Percentiles rank a stretch among this genome's conserved stretches.
phyloP scores from a whole-genome alignment of 2,113 vertebrate species.

The Notarius lentiginosus region DNA sequence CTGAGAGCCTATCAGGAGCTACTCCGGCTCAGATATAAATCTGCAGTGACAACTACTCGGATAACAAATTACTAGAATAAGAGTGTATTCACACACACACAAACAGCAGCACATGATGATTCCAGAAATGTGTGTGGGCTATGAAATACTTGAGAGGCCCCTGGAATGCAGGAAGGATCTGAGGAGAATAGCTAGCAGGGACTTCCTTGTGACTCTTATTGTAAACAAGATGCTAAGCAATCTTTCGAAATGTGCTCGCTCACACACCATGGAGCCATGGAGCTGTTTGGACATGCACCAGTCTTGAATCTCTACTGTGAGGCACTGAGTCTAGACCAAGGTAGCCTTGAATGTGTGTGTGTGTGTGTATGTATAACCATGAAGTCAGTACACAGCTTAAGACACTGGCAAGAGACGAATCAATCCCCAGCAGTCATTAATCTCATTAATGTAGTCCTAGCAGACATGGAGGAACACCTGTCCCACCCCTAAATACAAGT shows the following conservation, averaged over 20 bases:
- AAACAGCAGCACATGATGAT: conserved; percentile 55
- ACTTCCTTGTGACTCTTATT: conserved; percentile 56
- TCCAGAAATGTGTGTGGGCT: conserved; percentile 61
- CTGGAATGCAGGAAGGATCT: conserved; percentile 72
- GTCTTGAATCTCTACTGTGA: conserved; percentile 20
- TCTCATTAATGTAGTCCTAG: conserved; percentile 44
- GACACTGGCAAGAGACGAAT: conserved; percentile 46
- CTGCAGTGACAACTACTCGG: conserved; percentile 8
- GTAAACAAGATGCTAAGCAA: conserved; percentile 49
- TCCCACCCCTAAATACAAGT: conserved; percentile 17
- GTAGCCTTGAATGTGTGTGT: conserved; percentile 1
- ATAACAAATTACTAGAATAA: conserved; percentile 12
- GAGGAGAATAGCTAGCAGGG: conserved; percentile 59
- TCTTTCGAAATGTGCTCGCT: conserved; percentile 28
- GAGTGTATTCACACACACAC: conserved; percentile 4
- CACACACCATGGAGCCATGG: background rate
- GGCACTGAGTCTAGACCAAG: background rate
- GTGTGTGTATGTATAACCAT: background rate
- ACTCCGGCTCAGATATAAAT: background rate
- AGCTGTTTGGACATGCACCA: conserved; percentile 54
- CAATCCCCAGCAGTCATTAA: conserved; percentile 41
- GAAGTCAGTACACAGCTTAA: conserved; percentile 31
- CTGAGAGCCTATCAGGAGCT: background rate
- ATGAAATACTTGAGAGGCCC: conserved; percentile 62
- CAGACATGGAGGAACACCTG: conserved; percentile 42